phyloP scores from a whole-genome alignment of 1,140 invertebrate species.

The Scaptomyza pallida region DNA sequence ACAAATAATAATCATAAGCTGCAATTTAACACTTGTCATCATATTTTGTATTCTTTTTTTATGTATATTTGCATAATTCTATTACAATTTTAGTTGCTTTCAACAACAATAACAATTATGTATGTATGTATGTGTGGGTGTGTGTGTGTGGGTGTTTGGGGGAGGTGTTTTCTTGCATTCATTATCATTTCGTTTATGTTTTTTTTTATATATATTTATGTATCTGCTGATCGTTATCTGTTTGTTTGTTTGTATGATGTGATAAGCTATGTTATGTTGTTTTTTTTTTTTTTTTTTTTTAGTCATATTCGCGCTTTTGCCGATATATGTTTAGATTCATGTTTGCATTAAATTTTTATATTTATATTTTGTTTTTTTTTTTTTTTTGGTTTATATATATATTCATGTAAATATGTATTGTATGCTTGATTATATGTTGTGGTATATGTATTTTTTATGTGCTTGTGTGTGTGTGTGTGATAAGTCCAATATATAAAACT shows the following conservation, averaged over 20 bases:
- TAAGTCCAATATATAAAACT: constrained; percentile 46
- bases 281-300: no score
- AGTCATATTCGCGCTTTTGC: constrained; percentile 42
- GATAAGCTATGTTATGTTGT: constrained; percentile 41
- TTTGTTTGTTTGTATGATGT: constrained; percentile 34
- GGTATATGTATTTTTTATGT: constrained; percentile 43
- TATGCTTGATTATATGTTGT: constrained; percentile 65
- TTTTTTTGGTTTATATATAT: constrained; percentile 49
- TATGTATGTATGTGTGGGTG: constrained; percentile 36
- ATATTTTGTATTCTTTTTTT: constrained; percentile 16
- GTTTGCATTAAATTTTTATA: constrained; percentile 38
- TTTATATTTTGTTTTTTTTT: constrained; percentile 29
- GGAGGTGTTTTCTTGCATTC: constrained; percentile 28
- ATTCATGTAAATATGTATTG: constrained; percentile 55
- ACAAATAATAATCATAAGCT: constrained; percentile 71
- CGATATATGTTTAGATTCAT: constrained; percentile 61
- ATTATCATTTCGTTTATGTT: constrained; percentile 32
- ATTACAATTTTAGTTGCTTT: constrained; percentile 82
- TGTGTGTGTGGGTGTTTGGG: constrained; percentile 15
- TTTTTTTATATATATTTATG: constrained; percentile 21
- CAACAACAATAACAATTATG: constrained; percentile 82
- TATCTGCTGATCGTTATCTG: constrained; percentile 2
- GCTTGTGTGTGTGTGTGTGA: constrained; percentile 32
- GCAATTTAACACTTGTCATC: constrained; percentile 76
- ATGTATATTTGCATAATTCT: constrained; percentile 81